phyloP scores from a whole-genome alignment of 64 coral and sea anemone genomes.

The Astreopora myriophthalma region DNA sequence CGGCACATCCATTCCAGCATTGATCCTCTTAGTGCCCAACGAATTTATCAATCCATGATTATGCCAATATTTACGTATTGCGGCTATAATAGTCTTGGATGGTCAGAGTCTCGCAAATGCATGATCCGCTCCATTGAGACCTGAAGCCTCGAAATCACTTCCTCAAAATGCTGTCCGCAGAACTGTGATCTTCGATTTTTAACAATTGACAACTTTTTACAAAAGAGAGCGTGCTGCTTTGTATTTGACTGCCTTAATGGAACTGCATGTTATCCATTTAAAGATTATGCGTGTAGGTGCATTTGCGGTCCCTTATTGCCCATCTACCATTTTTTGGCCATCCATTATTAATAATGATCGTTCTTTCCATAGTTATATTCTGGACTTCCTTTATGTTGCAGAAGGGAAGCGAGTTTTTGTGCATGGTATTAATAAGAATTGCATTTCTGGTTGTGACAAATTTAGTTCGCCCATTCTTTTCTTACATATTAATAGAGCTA shows the following conservation, averaged over 20 bases:
- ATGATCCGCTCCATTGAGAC: not conserved
- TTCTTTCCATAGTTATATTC: not conserved
- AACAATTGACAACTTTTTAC: not conserved
- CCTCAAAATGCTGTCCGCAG: too few relatives aligned
- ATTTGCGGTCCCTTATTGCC: not conserved
- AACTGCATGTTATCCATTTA: not conserved
- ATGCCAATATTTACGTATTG: constrained; percentile 6
- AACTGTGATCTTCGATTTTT: too few relatives aligned
- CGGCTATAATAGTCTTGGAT: not conserved
- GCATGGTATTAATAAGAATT: not conserved
- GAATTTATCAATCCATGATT: constrained; percentile 11
- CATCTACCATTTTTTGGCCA: not conserved
- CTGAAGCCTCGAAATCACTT: not conserved
- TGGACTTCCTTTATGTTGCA: not conserved
- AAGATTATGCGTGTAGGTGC: not conserved
- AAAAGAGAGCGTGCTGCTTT: not conserved
- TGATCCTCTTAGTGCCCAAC: not conserved
- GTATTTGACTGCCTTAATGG: not conserved
- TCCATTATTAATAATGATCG: not conserved
- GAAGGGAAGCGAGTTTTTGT: not conserved
- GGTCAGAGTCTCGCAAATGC: not conserved
- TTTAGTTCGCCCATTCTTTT: not conserved
- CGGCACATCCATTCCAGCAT: not conserved
- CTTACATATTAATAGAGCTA: not conserved
- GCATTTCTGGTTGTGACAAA: not conserved